Conservation (phyloP, 2,113 vertebrate species). For the Otis tarda region DNA sequence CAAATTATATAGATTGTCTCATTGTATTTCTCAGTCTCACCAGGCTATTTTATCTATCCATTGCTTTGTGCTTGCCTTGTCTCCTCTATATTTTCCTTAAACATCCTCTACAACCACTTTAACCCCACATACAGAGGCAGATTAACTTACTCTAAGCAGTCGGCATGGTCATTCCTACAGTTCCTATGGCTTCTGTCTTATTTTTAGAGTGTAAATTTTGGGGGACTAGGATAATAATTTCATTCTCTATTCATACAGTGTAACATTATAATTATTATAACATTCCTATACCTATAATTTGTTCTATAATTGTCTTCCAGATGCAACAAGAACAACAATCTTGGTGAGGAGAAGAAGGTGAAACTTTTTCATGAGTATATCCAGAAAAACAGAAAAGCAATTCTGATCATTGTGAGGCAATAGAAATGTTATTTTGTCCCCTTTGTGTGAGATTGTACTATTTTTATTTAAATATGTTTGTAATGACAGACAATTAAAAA, state of each 20-base stretch:
- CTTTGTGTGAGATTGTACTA: background rate
- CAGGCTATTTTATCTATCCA: background rate
- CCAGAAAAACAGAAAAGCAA: background rate
- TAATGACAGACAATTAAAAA: background rate
- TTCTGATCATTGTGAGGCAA: background rate
- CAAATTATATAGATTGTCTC: background rate
- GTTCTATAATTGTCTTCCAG: background rate
- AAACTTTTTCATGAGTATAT: background rate
- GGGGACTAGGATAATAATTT: fast-evolving
- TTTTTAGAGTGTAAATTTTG: background rate
- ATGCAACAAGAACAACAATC: background rate
- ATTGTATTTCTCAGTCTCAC: background rate
- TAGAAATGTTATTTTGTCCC: background rate
- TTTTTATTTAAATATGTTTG: conserved; percentile 1
- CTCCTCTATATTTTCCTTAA: background rate
- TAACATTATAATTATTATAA: background rate
- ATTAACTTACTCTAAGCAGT: background rate
- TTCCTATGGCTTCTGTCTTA: background rate
- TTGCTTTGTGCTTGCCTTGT: background rate
- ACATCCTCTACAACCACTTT: background rate
- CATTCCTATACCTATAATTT: background rate
- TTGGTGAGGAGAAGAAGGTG: background rate
- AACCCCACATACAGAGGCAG: background rate
- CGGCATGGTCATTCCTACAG: background rate
- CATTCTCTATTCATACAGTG: background rate